Evolutionary conservation across 2,888 invertebrate genomes (phyloP).

Genomic region (Pollenia labialis): DNA sequence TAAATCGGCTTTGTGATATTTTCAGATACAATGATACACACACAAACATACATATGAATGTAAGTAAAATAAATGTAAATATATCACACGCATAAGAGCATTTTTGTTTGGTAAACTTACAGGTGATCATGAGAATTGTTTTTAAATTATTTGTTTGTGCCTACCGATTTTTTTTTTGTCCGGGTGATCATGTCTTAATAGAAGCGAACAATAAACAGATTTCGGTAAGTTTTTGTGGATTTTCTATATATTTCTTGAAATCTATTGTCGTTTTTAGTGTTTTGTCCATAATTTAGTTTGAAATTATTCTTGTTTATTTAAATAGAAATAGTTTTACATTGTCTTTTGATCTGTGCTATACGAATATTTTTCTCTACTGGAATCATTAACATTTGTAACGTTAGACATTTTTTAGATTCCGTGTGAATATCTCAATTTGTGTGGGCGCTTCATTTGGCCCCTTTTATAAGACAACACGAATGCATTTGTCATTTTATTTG

Average conservation of each 20-base stretch:
- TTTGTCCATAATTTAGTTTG: constrained; percentile 8
- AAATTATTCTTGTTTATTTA: not conserved
- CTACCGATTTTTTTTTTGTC: constrained; percentile 22
- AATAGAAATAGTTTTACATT: constrained; percentile 56
- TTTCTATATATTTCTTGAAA: constrained; percentile 36
- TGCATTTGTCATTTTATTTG: constrained; percentile 64
- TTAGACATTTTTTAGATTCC: constrained; percentile 58
- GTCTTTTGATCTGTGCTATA: constrained; percentile 69
- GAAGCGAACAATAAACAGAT: constrained; percentile 57
- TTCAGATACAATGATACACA: constrained; percentile 44
- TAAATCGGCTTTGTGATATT: constrained; percentile 59
- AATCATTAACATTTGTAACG: constrained; percentile 61
- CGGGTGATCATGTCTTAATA: constrained; percentile 46
- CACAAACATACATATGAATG: not conserved
- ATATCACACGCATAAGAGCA: not conserved
- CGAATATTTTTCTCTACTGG: constrained; percentile 61
- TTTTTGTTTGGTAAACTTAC: constrained; percentile 34
- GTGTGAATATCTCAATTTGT: constrained; percentile 71
- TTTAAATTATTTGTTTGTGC: constrained; percentile 39
- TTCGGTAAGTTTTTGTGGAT: constrained; percentile 46
- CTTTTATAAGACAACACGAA: constrained; percentile 38
- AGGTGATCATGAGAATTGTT: constrained; percentile 69
- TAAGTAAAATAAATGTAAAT: not conserved
- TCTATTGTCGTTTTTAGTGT: constrained; percentile 7
- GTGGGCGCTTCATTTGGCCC: constrained; percentile 71